Conservation (phyloP, 2,888 invertebrate genomes). For the Plebejus anna region DNA sequence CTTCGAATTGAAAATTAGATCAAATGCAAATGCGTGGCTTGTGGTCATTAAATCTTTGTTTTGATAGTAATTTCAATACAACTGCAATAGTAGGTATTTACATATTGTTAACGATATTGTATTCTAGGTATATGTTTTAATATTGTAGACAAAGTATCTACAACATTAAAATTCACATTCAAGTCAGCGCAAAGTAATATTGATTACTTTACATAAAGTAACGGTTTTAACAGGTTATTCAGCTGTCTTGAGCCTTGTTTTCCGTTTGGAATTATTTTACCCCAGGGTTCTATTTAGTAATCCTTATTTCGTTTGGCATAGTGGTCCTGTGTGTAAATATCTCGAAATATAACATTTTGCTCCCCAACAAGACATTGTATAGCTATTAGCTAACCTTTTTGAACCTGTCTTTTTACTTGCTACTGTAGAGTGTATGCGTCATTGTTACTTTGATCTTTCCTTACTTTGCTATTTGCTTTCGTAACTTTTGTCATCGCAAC, state of each 20-base stretch:
- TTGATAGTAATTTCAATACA: background rate
- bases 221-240: constrained; percentile 17
- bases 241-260: background rate
- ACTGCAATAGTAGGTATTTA: background rate
- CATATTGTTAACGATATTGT: background rate
- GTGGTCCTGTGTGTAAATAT: background rate
- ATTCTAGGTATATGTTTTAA: background rate
- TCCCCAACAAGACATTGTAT: background rate
- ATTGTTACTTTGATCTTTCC: background rate
- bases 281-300: background rate
- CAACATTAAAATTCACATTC: background rate
- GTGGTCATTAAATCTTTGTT: background rate
- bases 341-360: background rate
- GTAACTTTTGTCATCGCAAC: background rate
- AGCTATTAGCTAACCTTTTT: background rate
- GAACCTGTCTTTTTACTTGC: background rate
- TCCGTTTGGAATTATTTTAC: background rate
- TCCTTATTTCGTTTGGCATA: background rate
- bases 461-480: background rate
- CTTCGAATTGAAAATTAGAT: background rate
- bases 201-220: constrained; percentile 5
- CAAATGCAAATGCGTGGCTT: background rate
- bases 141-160: background rate
- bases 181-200: background rate
- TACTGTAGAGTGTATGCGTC: background rate